Evolutionary conservation across 2,888 invertebrate genomes (phyloP).

Genomic region (Eubasilissa splendida): DNA sequence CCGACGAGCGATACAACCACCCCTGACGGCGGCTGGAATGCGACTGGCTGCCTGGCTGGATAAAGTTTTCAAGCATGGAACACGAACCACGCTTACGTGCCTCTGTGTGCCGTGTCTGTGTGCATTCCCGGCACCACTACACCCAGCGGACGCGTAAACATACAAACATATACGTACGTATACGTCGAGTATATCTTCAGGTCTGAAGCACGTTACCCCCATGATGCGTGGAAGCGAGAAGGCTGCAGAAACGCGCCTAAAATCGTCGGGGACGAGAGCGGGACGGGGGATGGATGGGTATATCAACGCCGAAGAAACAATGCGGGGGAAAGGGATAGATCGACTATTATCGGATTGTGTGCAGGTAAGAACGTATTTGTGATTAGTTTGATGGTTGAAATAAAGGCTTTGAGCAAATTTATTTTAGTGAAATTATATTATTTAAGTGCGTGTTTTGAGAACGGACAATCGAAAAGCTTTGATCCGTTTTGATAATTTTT

Average conservation of each 20-base stretch:
- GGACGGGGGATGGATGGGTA: conserved; percentile 16
- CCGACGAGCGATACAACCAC: conserved; percentile 42
- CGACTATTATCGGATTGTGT: conserved; percentile 39
- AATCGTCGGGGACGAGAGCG: conserved; percentile 38
- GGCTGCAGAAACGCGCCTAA: conserved; percentile 40
- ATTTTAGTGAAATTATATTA: conserved; percentile 33
- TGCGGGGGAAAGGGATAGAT: conserved; percentile 36
- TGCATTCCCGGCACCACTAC: conserved; percentile 21
- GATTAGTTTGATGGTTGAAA: conserved; percentile 46
- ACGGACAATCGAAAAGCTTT: conserved; percentile 21
- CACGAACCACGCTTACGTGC: conserved; percentile 44
- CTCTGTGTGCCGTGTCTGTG: conserved; percentile 34
- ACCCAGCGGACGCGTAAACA: conserved; percentile 12
- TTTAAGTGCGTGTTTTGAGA: background rate
- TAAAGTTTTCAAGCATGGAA: conserved; percentile 50
- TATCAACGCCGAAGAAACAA: conserved; percentile 42
- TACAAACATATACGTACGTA: conserved; percentile 22
- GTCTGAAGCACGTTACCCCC: conserved; percentile 46
- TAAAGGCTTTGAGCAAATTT: conserved; percentile 32
- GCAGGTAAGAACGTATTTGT: conserved; percentile 38
- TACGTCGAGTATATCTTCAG: conserved; percentile 44
- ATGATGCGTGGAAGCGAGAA: conserved; percentile 42
- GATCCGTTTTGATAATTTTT: background rate
- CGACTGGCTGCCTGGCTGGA: conserved; percentile 44
- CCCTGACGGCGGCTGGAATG: conserved; percentile 45